Percentiles rank a stretch among this genome's conserved stretches.
Conservation (phyloP, 2,113 vertebrate genomes). For the Peromyscus leucopus region DNA sequence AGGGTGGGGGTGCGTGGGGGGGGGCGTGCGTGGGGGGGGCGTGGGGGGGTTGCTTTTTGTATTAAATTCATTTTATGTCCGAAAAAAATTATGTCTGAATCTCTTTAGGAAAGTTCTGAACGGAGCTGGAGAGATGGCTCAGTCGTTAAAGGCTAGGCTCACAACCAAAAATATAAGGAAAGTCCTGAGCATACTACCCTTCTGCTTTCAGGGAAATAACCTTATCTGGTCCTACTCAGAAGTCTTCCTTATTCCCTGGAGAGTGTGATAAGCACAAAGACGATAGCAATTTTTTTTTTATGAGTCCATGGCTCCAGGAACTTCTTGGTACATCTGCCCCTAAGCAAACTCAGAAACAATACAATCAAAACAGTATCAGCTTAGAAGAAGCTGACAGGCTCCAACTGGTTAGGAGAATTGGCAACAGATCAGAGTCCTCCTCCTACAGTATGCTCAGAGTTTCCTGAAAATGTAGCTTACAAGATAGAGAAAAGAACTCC, state of each 20-base stretch:
- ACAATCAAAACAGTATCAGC: background rate
- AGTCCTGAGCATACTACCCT: background rate
- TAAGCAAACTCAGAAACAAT: background rate
- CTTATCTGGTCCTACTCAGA: background rate
- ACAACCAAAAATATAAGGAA: background rate
- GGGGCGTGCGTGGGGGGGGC: too few species aligned
- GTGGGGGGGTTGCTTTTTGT: background rate
- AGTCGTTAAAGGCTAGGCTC: too few species aligned
- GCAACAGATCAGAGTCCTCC: background rate
- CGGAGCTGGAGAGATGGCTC: too few species aligned
- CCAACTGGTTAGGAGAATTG: background rate
- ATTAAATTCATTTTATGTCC: background rate
- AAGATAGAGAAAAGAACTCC: background rate
- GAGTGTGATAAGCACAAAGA: background rate
- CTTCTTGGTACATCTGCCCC: background rate
- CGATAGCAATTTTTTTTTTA: background rate
- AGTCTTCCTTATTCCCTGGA: background rate
- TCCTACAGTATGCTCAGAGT: background rate
- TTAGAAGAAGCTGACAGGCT: background rate
- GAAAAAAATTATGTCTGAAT: background rate
- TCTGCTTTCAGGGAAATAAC: background rate
- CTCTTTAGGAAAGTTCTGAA: background rate
- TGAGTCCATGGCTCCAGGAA: background rate
- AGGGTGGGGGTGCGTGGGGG: too few species aligned
- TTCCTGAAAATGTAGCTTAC: background rate